Base-by-base conservation (phyloP, 2,888 invertebrate genomes). In the Acanthosoma haemorrhoidale region DNA sequence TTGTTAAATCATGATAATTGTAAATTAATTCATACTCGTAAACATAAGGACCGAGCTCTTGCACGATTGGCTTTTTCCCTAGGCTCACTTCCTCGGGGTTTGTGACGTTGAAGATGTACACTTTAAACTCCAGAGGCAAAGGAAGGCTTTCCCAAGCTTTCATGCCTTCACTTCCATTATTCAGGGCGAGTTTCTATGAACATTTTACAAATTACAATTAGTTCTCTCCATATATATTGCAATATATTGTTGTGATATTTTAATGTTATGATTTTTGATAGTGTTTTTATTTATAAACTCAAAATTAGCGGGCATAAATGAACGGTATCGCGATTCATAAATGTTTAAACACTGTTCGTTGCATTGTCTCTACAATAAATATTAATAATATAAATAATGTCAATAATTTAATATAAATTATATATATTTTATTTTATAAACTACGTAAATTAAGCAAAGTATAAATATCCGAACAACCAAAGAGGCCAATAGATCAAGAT, bases 61-160 rank as follows among this genome's bases (percentile, higher is more conserved):
- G 34, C 8, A 73, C 51, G 0, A 63, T 29, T 8, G 73, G 73
- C 32, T 63, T 57, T 15, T 39, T 70, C n/a, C 72, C 73, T 0
- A 9, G 16, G 39, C 63, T 59, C 1, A 73, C 69, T 39, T 71
- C 71, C n/a, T 71, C 72, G n/a, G 73, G 68, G 51, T 73, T 73
- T 9, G 71, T 72, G 36, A 73, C 64, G 70, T 73, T 73, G 63
- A 72, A 73, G 15, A 73, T 38, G 59, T 69, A 73, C 38, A 73
- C 70, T 36, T 69, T 67, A 38, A 73, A 73, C 34, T 73, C 72
- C n/a, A 73, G 18, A 9, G 72, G 72, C 8, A 69, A 58, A 18
- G 73, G 73, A 15, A 69, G 66, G 11, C 59, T 70, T 51, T 71
- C 43, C 60, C 68, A 73, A 25, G 57, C 59, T 21, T 67, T 51